Evolutionary conservation across 2,113 vertebrate genomes (phyloP).

Genomic region (Sminthopsis crassicaudata): DNA sequence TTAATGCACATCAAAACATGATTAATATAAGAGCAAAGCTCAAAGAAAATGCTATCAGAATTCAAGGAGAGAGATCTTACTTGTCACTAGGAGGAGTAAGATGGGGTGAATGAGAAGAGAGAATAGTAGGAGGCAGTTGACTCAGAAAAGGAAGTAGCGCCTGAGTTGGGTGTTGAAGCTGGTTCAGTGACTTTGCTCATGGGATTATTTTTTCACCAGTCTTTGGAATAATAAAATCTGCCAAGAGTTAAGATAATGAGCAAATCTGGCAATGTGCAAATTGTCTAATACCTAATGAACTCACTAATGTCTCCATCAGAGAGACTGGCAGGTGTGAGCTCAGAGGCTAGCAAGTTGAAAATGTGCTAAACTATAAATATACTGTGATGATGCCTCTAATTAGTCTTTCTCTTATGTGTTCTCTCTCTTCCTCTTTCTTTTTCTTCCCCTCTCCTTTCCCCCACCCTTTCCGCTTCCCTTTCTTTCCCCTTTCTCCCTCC

Average conservation of each 20-base stretch:
- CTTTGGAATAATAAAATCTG: not conserved
- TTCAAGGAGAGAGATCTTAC: not conserved
- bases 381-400: not conserved
- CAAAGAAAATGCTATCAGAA: not conserved
- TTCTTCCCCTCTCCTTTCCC: not conserved
- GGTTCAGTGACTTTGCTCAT: not conserved
- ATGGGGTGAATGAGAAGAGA: not conserved
- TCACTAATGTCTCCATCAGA: rapidly evolving
- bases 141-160: not conserved
- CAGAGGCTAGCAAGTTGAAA: not conserved
- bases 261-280: not conserved
- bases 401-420: not conserved
- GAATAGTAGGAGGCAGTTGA: not conserved
- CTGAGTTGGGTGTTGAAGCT: not conserved
- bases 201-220: not conserved
- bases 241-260: not conserved
- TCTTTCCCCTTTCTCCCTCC: slow-evolving; percentile 10
- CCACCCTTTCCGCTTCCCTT: not conserved
- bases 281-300: not conserved
- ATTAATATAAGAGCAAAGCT: not conserved
- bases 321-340: not conserved
- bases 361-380: not conserved
- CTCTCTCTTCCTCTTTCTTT: not conserved
- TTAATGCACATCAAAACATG: not conserved
- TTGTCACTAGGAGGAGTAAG: not conserved